Conservation (phyloP, 2,797 vertebrate genomes). For the Siniperca scherzeri region DNA sequence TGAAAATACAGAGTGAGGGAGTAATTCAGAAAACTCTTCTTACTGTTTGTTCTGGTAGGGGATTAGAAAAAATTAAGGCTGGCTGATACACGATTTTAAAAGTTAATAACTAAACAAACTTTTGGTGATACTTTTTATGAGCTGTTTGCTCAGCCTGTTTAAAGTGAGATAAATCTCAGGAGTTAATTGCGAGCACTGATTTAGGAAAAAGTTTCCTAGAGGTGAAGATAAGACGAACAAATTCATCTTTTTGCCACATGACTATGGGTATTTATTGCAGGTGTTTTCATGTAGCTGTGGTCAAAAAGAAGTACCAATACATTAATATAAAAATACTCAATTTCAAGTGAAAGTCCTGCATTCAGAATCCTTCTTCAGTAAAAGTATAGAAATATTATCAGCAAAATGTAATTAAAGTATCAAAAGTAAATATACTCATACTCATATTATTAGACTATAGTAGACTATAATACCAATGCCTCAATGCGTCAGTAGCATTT, state of each 20-base stretch:
- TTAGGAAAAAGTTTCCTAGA: constrained; percentile 25
- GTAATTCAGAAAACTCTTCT: constrained; percentile 68
- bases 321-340: not conserved
- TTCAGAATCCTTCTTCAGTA: not conserved
- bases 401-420: too few species aligned
- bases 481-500: not conserved
- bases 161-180: constrained; percentile 63
- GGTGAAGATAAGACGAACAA: constrained; percentile 11
- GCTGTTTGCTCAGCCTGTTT: constrained; percentile 69
- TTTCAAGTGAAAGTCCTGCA: not conserved
- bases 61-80: constrained; percentile 80
- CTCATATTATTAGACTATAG: too few species aligned
- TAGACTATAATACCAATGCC: too few species aligned
- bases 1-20: constrained; percentile 67
- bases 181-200: constrained; percentile 46
- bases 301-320: not conserved
- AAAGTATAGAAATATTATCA: not conserved
- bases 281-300: not conserved
- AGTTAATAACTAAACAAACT: constrained; percentile 85
- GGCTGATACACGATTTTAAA: constrained; percentile 67
- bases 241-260: not conserved
- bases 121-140: constrained; percentile 68
- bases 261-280: not conserved
- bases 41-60: constrained; percentile 76
- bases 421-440: too few species aligned